Conservation (phyloP, 2,113 vertebrate species). For the Turnix velox region DNA sequence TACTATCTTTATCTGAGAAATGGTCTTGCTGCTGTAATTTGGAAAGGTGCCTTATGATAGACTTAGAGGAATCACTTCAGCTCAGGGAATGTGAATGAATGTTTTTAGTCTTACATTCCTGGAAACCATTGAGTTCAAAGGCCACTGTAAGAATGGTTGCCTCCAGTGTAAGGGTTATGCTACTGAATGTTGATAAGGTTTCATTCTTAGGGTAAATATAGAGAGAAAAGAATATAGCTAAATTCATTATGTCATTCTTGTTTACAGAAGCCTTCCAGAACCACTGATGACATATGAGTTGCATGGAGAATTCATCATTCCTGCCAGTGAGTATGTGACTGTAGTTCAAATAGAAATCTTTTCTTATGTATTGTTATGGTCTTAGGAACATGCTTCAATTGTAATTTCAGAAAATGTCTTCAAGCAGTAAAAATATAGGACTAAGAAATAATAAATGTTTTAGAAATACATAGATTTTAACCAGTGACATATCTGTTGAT, state of each 20-base stretch:
- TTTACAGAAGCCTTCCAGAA: constrained; percentile 91
- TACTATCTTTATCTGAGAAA: background rate
- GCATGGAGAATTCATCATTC: constrained; percentile 93
- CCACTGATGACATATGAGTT: constrained; percentile 96
- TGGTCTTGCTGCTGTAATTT: background rate
- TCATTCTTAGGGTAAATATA: background rate
- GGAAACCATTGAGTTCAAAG: background rate
- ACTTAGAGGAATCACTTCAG: background rate
- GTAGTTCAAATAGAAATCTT: background rate
- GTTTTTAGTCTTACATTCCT: background rate
- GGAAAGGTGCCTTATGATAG: background rate
- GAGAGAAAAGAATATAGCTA: background rate
- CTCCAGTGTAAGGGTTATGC: background rate
- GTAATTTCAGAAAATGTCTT: background rate
- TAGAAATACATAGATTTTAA: background rate
- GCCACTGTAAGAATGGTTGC: background rate
- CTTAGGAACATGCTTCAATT: background rate
- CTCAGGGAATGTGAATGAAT: background rate
- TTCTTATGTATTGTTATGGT: background rate
- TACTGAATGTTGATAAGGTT: background rate
- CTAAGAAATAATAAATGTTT: background rate
- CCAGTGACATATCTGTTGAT: background rate
- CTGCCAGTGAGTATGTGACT: constrained; percentile 83
- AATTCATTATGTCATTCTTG: constrained; percentile 22
- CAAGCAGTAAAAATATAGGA: background rate